These are phyloP conservation scores for Aleiodes testaceus DNA, from an alignment of 2,888 invertebrate genomes.

Conservation along the genomic window DNA sequence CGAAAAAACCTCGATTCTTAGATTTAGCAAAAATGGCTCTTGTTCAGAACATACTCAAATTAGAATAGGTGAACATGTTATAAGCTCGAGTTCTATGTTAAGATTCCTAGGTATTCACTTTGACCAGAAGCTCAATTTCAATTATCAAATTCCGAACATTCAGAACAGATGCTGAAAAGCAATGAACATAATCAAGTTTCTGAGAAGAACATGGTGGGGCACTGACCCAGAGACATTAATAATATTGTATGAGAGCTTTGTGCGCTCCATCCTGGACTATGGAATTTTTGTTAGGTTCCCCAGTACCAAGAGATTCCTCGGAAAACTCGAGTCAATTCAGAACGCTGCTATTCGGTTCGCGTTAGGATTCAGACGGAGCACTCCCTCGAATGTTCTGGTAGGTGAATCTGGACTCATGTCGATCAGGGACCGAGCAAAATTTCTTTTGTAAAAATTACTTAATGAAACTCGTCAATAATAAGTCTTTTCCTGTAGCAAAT, in stretches of 20 bases:
- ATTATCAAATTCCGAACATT: not conserved
- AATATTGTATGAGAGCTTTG: too few relatives aligned
- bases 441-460: slow-evolving; percentile 1
- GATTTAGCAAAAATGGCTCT: slow-evolving; percentile 26
- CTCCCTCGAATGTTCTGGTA: not conserved
- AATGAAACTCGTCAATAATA: not conserved
- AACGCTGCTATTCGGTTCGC: not conserved
- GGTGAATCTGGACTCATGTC: not conserved
- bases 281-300: not conserved
- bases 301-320: too few relatives aligned
- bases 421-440: not conserved
- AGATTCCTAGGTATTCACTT: slow-evolving; percentile 36
- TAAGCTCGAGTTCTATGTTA: not conserved
- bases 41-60: slow-evolving; percentile 9
- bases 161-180: slow-evolving; percentile 17
- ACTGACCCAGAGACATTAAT: too few relatives aligned
- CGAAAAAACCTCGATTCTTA: slow-evolving; percentile 27
- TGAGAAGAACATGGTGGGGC: not conserved
- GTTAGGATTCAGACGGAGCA: not conserved
- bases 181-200: slow-evolving; percentile 30
- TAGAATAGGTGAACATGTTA: not conserved
- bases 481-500: not conserved
- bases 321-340: not conserved
- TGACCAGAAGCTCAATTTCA: slow-evolving; percentile 35
- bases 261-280: not conserved